Percentiles rank a stretch among this genome's conserved stretches.
These are phyloP conservation scores for Netelia inedita DNA, from an alignment of 2,888 invertebrate genomes.

Conservation along the genomic window DNA sequence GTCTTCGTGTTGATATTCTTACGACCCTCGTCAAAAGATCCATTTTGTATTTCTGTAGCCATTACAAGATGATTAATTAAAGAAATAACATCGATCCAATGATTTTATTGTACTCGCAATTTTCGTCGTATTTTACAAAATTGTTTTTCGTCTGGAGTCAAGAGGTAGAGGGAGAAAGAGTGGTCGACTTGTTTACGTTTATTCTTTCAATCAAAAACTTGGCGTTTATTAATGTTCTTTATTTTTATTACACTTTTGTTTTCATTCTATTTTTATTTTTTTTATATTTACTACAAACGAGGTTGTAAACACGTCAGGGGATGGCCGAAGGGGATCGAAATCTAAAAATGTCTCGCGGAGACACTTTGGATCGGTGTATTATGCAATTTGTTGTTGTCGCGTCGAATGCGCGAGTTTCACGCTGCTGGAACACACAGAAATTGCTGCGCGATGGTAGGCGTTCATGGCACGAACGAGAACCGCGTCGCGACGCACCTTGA, in stretches of 20 bases:
- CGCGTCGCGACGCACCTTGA: slow-evolving; percentile 65
- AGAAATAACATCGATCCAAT: neutral
- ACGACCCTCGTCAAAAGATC: neutral
- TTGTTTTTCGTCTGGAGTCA: neutral
- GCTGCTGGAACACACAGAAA: slow-evolving; percentile 42
- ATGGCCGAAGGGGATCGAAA: neutral
- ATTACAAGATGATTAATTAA: neutral
- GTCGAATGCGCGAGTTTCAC: slow-evolving; percentile 52
- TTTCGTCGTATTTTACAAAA: neutral
- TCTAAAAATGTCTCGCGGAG: neutral
- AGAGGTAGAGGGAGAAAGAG: too few relatives aligned
- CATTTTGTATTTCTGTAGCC: neutral
- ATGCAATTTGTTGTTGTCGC: slow-evolving; percentile 71
- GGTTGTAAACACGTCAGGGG: neutral
- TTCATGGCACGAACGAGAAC: slow-evolving; percentile 16
- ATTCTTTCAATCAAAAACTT: neutral
- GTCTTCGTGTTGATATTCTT: too few relatives aligned
- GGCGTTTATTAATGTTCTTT: too few relatives aligned
- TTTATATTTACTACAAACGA: too few relatives aligned
- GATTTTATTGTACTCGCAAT: neutral
- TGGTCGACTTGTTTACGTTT: neutral
- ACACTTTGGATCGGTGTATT: slow-evolving; percentile 62
- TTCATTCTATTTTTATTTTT: too few relatives aligned
- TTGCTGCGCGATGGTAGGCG: slow-evolving; percentile 3
- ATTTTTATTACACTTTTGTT: too few relatives aligned